Conservation (phyloP, 2,797 vertebrate genomes). For the Spheniscus humboldti region DNA sequence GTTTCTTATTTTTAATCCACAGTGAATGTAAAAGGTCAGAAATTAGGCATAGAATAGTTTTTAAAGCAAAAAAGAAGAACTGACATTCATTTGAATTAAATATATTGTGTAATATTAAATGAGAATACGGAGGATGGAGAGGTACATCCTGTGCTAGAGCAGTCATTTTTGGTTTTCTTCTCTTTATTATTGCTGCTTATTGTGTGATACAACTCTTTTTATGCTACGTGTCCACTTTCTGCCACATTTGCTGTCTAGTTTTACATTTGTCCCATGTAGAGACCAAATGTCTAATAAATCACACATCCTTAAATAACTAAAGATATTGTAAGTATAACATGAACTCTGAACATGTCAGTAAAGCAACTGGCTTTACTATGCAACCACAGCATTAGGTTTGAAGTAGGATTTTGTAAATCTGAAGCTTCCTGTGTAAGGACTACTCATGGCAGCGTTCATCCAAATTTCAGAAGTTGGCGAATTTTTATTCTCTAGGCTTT, state of each 20-base stretch:
- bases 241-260: neutral
- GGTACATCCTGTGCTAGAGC: neutral
- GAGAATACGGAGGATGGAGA: neutral
- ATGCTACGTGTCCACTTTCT: neutral
- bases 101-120: neutral
- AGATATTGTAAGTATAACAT: neutral
- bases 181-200: neutral
- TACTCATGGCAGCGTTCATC: neutral
- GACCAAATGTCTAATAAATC: neutral
- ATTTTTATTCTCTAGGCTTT: neutral
- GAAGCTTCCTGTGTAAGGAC: neutral
- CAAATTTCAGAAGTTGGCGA: neutral
- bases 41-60: neutral
- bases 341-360: neutral
- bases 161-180: neutral
- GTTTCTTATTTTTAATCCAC: neutral
- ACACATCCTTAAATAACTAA: neutral
- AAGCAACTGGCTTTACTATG: neutral
- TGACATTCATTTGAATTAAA: neutral
- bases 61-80: neutral
- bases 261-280: neutral
- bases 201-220: neutral
- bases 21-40: neutral
- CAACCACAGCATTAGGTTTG: neutral
- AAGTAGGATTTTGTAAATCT: neutral